Conservation (phyloP, 2,113 vertebrate genomes). For the Cranoglanis bouderius region DNA sequence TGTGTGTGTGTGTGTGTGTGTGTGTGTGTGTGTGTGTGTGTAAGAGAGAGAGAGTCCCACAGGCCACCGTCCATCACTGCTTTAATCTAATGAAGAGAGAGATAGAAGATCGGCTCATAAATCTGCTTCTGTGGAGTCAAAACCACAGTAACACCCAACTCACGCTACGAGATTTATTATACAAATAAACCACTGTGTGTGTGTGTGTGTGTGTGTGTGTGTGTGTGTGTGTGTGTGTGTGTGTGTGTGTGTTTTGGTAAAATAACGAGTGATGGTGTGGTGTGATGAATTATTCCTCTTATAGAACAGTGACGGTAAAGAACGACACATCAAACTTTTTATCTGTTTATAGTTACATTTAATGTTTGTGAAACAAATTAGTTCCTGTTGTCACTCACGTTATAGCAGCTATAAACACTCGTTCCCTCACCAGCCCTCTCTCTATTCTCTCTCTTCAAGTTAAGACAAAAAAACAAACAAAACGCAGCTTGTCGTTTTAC, state of each 20-base stretch:
- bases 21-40: background rate
- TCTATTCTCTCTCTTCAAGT: no score
- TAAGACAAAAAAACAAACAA: no score
- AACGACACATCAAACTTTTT: no score
- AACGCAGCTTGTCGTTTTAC: no score
- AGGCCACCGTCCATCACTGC: slow-evolving; percentile 33
- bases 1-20: background rate
- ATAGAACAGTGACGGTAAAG: background rate
- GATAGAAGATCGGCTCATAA: background rate
- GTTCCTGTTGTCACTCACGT: no score
- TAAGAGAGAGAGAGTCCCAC: background rate
- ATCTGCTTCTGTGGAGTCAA: background rate
- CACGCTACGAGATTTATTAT: background rate
- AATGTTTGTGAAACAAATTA: no score
- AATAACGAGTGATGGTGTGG: background rate
- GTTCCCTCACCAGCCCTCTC: no score
- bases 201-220: slow-evolving; percentile 10
- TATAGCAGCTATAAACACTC: no score
- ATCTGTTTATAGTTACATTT: no score
- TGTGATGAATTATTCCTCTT: background rate
- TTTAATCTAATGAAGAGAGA: slow-evolving; percentile 11
- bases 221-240: slow-evolving; percentile 9
- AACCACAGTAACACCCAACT: background rate
- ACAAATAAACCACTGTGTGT: background rate
- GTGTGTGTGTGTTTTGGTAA: background rate